A percentile compares a stretch with the other conserved stretches of the same genome.
phyloP scores from a whole-genome alignment of 2,113 vertebrate species.

The Gymnorhina tibicen region DNA sequence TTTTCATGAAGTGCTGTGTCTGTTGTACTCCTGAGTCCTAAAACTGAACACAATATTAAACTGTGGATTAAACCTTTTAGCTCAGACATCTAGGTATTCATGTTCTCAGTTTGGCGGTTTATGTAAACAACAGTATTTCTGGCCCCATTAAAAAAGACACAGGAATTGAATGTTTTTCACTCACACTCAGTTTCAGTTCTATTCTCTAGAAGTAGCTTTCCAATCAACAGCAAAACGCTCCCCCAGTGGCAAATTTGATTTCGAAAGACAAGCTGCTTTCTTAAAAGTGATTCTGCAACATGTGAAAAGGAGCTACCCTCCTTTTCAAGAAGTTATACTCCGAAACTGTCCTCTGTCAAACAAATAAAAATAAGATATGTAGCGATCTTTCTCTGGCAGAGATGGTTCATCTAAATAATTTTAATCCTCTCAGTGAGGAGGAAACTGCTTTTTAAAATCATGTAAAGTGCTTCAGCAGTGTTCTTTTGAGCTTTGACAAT shows the following conservation, averaged over 20 bases:
- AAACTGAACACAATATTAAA: not conserved
- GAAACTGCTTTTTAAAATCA: conserved; percentile 14
- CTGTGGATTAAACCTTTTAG: not conserved
- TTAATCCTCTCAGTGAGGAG: not conserved
- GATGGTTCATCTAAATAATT: not conserved
- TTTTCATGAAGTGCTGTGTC: not conserved
- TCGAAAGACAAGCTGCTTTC: not conserved
- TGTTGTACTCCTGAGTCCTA: not conserved
- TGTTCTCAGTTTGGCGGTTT: not conserved
- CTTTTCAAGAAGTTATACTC: not conserved
- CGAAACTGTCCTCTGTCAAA: not conserved
- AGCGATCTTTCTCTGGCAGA: conserved; percentile 22
- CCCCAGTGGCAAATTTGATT: conserved; percentile 3
- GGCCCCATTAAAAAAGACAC: not conserved
- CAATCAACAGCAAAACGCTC: not conserved
- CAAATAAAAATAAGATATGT: not conserved
- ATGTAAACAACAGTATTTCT: not conserved
- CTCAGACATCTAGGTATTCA: not conserved
- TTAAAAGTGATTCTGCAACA: not conserved
- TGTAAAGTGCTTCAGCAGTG: not conserved
- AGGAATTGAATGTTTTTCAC: not conserved
- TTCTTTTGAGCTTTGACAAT: conserved; percentile 19
- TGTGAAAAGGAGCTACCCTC: not conserved
- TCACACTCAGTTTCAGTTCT: not conserved
- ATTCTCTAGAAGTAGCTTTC: not conserved